These are phyloP conservation scores for Myotis davidii DNA, from an alignment of 2,113 vertebrate species.

Conservation along the genomic window DNA sequence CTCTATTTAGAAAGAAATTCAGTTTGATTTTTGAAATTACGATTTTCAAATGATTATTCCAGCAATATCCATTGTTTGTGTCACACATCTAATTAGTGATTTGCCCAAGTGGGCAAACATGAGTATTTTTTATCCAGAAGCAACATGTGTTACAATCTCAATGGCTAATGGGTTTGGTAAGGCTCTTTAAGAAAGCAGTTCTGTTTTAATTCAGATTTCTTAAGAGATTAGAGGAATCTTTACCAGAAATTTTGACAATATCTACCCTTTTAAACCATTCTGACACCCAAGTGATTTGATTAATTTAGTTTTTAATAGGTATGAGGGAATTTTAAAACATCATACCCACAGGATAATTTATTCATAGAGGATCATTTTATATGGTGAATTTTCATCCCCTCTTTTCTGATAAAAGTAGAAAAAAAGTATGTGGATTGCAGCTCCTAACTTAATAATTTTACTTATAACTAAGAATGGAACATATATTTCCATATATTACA, in stretches of 20 bases:
- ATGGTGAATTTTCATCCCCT: slow-evolving; percentile 78
- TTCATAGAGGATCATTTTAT: slow-evolving; percentile 81
- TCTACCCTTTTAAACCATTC: slow-evolving; percentile 71
- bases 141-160: slow-evolving; percentile 57
- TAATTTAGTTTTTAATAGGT: slow-evolving; percentile 78
- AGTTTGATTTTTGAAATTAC: slow-evolving; percentile 21
- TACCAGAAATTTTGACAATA: slow-evolving; percentile 78
- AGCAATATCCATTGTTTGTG: background rate
- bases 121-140: slow-evolving; percentile 31
- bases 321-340: slow-evolving; percentile 80
- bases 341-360: slow-evolving; percentile 81
- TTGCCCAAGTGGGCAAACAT: slow-evolving; percentile 72
- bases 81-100: slow-evolving; percentile 44
- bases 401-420: slow-evolving; percentile 76
- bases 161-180: slow-evolving; percentile 59
- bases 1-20: background rate
- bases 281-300: slow-evolving; percentile 81
- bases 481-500: slow-evolving; percentile 76
- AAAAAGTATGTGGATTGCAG: slow-evolving; percentile 71
- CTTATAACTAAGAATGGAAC: slow-evolving; percentile 81
- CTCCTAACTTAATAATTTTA: slow-evolving; percentile 76
- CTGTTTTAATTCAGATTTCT: slow-evolving; percentile 73
- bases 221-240: slow-evolving; percentile 70
- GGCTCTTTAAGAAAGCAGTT: slow-evolving; percentile 44
- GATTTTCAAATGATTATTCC: background rate